These are phyloP conservation scores for Odocoileus hemionus DNA, from an alignment of 2,113 vertebrate genomes.

Conservation along the genomic window DNA sequence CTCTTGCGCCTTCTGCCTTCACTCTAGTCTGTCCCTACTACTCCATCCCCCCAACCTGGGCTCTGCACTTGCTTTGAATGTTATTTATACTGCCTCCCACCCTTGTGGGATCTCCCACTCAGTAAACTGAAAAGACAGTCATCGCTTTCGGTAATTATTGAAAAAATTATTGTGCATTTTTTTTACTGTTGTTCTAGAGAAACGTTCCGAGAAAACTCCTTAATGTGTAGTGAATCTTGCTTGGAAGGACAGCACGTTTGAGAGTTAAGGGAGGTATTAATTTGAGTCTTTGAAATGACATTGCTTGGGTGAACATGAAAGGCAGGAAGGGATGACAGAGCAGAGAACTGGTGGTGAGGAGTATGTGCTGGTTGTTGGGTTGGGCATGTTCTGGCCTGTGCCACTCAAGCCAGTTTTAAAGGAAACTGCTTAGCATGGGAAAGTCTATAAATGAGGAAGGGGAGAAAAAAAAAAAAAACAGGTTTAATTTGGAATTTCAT, in stretches of 20 bases:
- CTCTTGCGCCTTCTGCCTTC: not conserved
- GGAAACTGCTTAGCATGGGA: not conserved
- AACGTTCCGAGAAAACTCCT: not conserved
- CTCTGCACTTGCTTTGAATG: not conserved
- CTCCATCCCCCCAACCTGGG: too few relatives aligned
- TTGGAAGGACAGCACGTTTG: not conserved
- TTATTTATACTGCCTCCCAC: not conserved
- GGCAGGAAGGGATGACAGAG: not conserved
- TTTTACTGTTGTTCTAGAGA: not conserved
- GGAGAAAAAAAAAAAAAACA: not conserved
- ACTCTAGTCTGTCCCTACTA: too few relatives aligned
- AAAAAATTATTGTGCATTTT: not conserved
- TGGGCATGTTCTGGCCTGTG: not conserved
- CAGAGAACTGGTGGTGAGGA: not conserved
- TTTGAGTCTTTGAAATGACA: not conserved
- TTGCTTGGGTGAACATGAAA: not conserved
- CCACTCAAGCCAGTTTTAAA: not conserved
- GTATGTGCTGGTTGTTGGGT: not conserved
- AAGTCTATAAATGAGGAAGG: not conserved
- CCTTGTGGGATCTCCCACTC: rapidly evolving
- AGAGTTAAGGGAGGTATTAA: not conserved
- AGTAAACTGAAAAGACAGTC: not conserved
- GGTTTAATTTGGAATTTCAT: not conserved
- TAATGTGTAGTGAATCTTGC: not conserved
- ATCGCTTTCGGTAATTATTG: not conserved